Evolutionary conservation across 2,113 vertebrate genomes (phyloP).

Genomic region (Carollia perspicillata): DNA sequence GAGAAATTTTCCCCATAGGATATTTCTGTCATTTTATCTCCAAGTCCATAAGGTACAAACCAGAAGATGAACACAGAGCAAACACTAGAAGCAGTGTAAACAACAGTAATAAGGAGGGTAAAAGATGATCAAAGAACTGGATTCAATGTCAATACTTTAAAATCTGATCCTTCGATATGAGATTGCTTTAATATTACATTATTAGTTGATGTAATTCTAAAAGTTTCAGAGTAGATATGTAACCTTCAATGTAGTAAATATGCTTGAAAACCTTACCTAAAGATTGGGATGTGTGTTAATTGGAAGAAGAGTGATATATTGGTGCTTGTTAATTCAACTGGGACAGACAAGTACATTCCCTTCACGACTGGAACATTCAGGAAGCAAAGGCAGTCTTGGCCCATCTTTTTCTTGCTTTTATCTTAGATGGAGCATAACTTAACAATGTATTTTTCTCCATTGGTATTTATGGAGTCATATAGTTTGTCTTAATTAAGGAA

Average conservation of each 20-base stretch:
- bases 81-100: neutral
- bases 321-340: neutral
- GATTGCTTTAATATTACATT: neutral
- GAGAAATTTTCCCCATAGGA: neutral
- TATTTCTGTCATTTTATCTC: neutral
- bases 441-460: slow-evolving; percentile 55
- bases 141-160: neutral
- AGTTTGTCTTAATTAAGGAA: slow-evolving; percentile 78
- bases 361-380: neutral
- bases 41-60: neutral
- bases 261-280: neutral
- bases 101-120: neutral
- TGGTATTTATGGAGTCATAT: slow-evolving; percentile 56
- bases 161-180: neutral
- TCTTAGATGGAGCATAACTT: slow-evolving; percentile 50
- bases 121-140: neutral
- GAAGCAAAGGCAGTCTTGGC: neutral
- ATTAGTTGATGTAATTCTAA: neutral
- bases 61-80: neutral
- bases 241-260: neutral
- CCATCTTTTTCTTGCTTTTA: slow-evolving; percentile 47
- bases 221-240: neutral
- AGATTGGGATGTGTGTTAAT: neutral
- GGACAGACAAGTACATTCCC: neutral
- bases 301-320: neutral